Evolutionary conservation across 2,113 vertebrate genomes (phyloP).

Genomic region (Aix galericulata): DNA sequence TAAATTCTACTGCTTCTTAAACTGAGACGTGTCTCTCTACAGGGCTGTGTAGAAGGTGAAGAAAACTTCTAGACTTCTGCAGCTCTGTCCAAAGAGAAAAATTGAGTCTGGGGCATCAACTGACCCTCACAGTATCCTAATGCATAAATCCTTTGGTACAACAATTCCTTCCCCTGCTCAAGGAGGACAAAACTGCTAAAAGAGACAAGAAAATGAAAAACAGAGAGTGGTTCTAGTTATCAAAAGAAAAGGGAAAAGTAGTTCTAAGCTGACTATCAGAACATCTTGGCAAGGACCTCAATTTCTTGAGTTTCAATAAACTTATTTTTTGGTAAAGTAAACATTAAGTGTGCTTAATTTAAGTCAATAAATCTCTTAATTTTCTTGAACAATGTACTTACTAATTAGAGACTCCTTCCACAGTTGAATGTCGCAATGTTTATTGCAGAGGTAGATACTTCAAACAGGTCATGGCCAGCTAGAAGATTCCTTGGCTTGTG

Average conservation of each 20-base stretch:
- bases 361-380: background rate
- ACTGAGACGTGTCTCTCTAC: background rate
- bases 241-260: background rate
- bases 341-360: background rate
- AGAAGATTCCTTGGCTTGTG: background rate
- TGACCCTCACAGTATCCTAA: background rate
- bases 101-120: background rate
- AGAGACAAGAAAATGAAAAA: background rate
- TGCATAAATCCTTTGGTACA: background rate
- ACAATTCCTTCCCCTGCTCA: background rate
- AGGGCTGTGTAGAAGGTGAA: background rate
- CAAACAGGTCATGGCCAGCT: conserved; percentile 8
- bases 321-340: background rate
- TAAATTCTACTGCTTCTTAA: background rate
- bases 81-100: background rate
- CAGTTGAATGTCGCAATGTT: background rate
- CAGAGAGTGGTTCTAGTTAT: background rate
- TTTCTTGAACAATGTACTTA: background rate
- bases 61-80: background rate
- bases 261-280: background rate
- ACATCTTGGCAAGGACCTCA: background rate
- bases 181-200: background rate
- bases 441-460: background rate
- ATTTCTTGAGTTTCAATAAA: background rate
- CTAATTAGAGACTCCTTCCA: background rate